phyloP scores from a whole-genome alignment of 2,113 vertebrate species.

The Crypturellus undulatus region DNA sequence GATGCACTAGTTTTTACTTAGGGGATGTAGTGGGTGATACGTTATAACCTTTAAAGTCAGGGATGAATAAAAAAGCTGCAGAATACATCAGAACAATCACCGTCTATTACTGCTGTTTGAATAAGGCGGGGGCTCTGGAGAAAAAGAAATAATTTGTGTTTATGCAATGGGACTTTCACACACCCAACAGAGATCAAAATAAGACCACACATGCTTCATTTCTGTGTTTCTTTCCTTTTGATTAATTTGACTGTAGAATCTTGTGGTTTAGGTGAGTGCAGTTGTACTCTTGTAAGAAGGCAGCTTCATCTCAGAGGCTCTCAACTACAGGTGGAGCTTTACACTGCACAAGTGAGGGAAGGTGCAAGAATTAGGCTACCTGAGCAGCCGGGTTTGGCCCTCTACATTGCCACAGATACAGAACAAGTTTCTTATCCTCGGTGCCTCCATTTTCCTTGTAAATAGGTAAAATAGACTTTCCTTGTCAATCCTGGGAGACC shows the following conservation, averaged over 20 bases:
- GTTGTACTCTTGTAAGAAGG: not conserved
- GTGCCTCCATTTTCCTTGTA: not conserved
- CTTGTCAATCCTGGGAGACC: not conserved
- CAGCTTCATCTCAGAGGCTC: not conserved
- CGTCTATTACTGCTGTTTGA: not conserved
- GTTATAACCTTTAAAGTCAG: not conserved
- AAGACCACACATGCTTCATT: not conserved
- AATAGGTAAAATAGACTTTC: conserved; percentile 7
- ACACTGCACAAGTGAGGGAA: not conserved
- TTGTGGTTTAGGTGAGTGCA: not conserved
- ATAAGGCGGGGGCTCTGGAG: not conserved
- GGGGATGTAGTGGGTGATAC: not conserved
- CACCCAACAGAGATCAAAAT: not conserved
- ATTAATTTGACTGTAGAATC: not conserved
- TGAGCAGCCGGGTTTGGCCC: not conserved
- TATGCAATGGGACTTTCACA: not conserved
- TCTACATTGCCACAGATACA: not conserved
- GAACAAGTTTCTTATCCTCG: not conserved
- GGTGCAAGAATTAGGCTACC: not conserved
- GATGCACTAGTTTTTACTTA: not conserved
- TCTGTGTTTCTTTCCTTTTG: not conserved
- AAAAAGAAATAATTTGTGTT: not conserved
- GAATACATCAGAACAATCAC: not conserved
- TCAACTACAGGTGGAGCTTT: not conserved
- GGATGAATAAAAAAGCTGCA: not conserved